Evolutionary conservation across 2,797 vertebrate species (phyloP).

Genomic region (Otolemur crassicaudatus): DNA sequence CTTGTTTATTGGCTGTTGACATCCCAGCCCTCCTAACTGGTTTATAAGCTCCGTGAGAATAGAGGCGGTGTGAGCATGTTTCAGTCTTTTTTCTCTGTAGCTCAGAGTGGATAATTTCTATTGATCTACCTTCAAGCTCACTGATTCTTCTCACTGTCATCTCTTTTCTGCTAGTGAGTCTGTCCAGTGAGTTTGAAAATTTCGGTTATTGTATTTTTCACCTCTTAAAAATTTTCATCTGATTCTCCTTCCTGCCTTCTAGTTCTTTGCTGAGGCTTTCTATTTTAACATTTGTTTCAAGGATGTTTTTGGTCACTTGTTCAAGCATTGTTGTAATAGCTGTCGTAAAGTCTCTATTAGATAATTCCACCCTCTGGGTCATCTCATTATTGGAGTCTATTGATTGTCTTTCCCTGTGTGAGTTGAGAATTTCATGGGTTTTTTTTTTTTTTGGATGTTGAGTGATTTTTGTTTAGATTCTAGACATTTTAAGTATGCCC

Average conservation of each 20-base stretch:
- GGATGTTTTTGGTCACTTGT: not conserved
- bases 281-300: slow-evolving; percentile 14
- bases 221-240: not conserved
- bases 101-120: not conserved
- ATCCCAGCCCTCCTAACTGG: not conserved
- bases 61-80: not conserved
- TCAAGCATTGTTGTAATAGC: not conserved
- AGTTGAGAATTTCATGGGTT: not conserved
- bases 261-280: not conserved
- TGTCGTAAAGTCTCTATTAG: not conserved
- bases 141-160: not conserved
- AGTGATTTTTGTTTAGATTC: not conserved
- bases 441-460: not conserved
- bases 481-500: not conserved
- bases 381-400: not conserved
- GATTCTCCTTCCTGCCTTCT: not conserved
- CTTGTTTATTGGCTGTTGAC: not conserved
- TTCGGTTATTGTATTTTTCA: not conserved
- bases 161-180: not conserved
- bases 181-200: not conserved
- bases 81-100: not conserved
- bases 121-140: not conserved
- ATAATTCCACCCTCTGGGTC: not conserved
- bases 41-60: not conserved
- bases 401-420: not conserved